Conservation (phyloP, 2,113 vertebrate species). For the Onychorhynchus coronatus region DNA sequence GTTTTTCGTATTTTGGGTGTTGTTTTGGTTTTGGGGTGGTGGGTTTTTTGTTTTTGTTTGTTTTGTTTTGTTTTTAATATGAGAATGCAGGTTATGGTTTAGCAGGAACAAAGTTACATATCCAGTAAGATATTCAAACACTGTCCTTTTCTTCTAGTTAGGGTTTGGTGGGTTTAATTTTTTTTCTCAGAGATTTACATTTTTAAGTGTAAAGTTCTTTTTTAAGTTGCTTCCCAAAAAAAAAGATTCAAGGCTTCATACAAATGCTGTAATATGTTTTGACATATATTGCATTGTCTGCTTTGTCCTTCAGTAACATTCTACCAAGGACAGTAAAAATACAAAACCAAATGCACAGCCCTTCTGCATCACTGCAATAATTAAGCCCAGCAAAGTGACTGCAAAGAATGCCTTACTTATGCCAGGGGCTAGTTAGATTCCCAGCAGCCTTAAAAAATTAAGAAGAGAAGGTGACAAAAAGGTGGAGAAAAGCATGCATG, state of each 20-base stretch:
- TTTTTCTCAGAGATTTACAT: neutral
- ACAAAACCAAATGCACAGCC: neutral
- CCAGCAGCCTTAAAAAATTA: slow-evolving; percentile 6
- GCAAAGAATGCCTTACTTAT: neutral
- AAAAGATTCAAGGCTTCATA: neutral
- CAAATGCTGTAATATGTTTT: neutral
- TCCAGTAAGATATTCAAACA: neutral
- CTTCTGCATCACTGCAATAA: slow-evolving; percentile 15
- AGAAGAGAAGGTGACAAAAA: slow-evolving; percentile 11
- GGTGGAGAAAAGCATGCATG: neutral
- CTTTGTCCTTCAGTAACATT: slow-evolving; percentile 13
- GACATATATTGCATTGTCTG: neutral
- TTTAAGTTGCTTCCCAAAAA: neutral
- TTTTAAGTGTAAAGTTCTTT: neutral
- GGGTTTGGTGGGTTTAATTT: neutral
- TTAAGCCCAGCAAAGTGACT: slow-evolving; percentile 16
- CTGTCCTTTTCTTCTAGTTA: neutral
- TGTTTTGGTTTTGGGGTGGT: neutral
- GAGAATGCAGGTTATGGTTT: neutral
- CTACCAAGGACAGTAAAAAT: neutral
- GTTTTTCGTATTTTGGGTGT: neutral
- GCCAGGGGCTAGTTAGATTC: neutral
- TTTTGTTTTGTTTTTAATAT: neutral
- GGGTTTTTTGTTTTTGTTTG: neutral
- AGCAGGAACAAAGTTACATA: neutral